Evolutionary conservation across 2,113 vertebrate genomes (phyloP).

Genomic region (Jaculus jaculus): DNA sequence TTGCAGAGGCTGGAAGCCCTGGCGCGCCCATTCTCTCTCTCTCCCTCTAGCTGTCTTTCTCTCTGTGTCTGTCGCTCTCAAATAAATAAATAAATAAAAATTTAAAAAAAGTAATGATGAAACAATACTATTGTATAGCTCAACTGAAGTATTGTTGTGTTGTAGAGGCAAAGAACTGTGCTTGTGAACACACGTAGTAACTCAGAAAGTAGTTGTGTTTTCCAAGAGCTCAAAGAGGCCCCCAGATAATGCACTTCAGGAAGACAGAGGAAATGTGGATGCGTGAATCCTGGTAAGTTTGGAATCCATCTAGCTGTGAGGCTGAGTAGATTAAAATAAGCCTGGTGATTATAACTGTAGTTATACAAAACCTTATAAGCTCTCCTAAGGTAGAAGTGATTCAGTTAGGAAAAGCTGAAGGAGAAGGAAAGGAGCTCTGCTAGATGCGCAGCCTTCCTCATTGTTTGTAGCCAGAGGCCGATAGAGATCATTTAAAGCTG

Average conservation of each 20-base stretch:
- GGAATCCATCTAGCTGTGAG: no score
- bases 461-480: background rate
- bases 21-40: no score
- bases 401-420: background rate
- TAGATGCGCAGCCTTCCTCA: background rate
- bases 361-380: background rate
- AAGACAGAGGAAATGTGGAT: background rate
- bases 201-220: background rate
- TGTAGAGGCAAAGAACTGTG: background rate
- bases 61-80: no score
- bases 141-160: background rate
- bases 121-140: background rate
- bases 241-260: background rate
- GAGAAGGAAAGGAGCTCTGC: no score
- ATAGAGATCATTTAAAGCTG: background rate
- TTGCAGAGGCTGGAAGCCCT: no score
- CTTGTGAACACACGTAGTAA: background rate
- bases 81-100: no score
- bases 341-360: background rate
- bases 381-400: background rate
- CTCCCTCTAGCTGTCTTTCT: no score
- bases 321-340: background rate
- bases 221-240: background rate
- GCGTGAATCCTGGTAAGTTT: rapidly evolving
- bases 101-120: no score